Conservation (phyloP, 2,797 vertebrate genomes). For the Pteropus rufus region DNA sequence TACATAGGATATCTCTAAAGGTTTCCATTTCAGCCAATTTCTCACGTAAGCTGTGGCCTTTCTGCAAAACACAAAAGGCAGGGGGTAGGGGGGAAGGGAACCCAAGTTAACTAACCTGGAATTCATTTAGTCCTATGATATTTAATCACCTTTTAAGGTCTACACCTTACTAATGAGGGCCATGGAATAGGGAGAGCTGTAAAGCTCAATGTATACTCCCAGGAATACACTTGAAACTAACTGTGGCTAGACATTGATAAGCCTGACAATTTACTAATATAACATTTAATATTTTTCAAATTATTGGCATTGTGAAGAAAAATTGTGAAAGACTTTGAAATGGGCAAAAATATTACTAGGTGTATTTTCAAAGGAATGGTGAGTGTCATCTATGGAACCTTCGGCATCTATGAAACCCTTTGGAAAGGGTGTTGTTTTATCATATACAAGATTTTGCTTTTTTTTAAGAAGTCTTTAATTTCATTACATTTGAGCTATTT, state of each 20-base stretch:
- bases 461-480: background rate
- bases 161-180: background rate
- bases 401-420: background rate
- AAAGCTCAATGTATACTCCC: background rate
- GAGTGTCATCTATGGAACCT: background rate
- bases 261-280: background rate
- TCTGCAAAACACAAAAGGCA: conserved; percentile 83
- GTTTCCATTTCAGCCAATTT: conserved; percentile 99
- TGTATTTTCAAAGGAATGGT: conserved; percentile 7
- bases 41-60: conserved; percentile 95
- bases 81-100: background rate
- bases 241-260: background rate
- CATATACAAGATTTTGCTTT: background rate
- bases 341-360: background rate
- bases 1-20: conserved; percentile 96
- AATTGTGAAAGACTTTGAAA: conserved; percentile 1
- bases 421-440: background rate
- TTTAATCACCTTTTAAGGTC: background rate
- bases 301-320: background rate
- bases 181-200: background rate
- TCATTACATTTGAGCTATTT: conserved; percentile 11
- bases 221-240: background rate
- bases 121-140: background rate
- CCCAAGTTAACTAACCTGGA: background rate
- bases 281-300: conserved; percentile 40